Percentiles rank a stretch among this genome's conserved stretches.
These are phyloP conservation scores for Synanthedon tipuliformis DNA, from an alignment of 2,888 invertebrate species.

Conservation along the genomic window DNA sequence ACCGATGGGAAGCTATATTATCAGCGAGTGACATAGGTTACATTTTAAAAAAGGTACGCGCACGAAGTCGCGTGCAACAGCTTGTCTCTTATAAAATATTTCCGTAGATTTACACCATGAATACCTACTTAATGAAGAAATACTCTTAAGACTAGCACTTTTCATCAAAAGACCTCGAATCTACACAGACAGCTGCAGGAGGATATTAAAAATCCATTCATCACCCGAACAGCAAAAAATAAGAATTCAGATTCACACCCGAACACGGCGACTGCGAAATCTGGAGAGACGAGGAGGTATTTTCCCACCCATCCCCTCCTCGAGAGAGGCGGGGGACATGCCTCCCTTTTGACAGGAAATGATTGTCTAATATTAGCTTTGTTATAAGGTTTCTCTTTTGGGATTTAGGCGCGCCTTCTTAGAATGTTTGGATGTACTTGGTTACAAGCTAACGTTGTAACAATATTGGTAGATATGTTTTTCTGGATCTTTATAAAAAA, in stretches of 20 bases:
- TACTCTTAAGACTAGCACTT: constrained; percentile 22
- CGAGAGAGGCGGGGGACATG: constrained; percentile 30
- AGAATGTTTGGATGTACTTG: constrained; percentile 14
- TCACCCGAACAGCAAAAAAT: constrained; percentile 55
- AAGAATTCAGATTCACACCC: constrained; percentile 63
- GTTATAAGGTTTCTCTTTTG: constrained; percentile 64
- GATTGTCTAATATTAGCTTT: constrained; percentile 70
- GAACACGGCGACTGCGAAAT: constrained; percentile 56
- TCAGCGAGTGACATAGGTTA: no score
- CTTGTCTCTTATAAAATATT: no score
- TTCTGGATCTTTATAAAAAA: no score
- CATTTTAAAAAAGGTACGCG: no score
- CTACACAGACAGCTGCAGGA: constrained; percentile 45
- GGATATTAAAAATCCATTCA: constrained; percentile 66
- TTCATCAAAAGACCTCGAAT: constrained; percentile 28
- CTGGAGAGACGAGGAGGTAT: constrained; percentile 61
- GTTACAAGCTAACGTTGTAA: no score
- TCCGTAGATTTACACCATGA: no score
- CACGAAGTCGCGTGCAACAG: no score
- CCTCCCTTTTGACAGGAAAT: constrained; percentile 68
- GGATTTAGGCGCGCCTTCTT: constrained; percentile 40
- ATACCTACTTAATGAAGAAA: no score
- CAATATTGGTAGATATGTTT: no score
- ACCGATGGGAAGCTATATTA: no score
- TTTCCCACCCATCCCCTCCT: constrained; percentile 30